These are phyloP conservation scores for Puffinus mauretanicus DNA, from an alignment of 2,113 vertebrate species.

Conservation along the genomic window DNA sequence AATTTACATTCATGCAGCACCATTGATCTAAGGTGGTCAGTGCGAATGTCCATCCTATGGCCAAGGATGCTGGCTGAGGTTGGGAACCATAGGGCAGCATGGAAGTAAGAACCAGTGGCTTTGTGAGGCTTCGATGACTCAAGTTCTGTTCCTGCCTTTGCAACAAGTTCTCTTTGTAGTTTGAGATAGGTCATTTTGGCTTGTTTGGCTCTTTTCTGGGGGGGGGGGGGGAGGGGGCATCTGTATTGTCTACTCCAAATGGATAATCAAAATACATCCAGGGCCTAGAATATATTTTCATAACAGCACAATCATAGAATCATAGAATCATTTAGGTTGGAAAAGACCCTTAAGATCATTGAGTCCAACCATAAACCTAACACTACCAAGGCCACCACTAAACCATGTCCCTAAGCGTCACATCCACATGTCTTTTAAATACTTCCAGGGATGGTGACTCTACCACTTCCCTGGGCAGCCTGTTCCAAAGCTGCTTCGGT, in stretches of 20 bases:
- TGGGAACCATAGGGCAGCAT: background rate
- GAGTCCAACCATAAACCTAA: background rate
- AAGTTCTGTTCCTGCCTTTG: background rate
- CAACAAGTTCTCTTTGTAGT: background rate
- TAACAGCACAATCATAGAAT: background rate
- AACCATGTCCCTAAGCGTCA: background rate
- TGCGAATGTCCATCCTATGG: background rate
- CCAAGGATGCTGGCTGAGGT: background rate
- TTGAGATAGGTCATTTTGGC: background rate
- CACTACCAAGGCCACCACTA: too few relatives aligned
- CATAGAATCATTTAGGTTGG: background rate
- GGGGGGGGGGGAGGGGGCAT: background rate
- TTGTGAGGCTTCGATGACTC: background rate
- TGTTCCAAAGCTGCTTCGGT: background rate
- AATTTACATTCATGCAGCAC: background rate
- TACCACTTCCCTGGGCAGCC: too few relatives aligned
- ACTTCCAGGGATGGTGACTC: background rate
- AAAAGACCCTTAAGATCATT: background rate
- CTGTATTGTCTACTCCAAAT: background rate
- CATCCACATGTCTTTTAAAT: background rate
- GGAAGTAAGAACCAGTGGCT: background rate
- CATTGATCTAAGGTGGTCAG: background rate
- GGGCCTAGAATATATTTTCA: background rate
- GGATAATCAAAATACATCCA: background rate
- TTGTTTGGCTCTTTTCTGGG: background rate